Base-by-base conservation (phyloP, 2,113 vertebrate genomes). In the Pangasianodon gigas region DNA sequence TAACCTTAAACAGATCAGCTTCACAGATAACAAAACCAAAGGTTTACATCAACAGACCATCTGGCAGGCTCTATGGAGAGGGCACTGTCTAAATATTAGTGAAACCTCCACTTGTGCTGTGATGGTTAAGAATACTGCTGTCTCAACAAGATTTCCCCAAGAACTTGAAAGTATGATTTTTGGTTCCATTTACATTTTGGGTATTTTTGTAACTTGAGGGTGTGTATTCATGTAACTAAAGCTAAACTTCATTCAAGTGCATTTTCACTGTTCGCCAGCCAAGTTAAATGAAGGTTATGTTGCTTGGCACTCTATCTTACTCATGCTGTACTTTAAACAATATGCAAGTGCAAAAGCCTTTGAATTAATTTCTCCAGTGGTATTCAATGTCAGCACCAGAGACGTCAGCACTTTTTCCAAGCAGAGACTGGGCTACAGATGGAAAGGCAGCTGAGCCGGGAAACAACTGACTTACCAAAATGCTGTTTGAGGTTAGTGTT, bases 281-380 rank as follows among this genome's bases (percentile, higher is more conserved):
- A 95, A 95, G 88, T 89, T 91, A 94, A 95, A 95, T 90, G 82
- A 88, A 91, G 88, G 85, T 91, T 94, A 92, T 93, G 91, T 93
- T 91, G 90, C 91, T 95, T 95, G 94, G 95, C 93, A 69, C 87
- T 79, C 86, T 46, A 24, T 80, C 85, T 88, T 92, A 90, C 91
- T 79, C 32, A 77, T 69, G 77, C 69, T 84, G 88, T 90, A 86
- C 81, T 92, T 91, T 74, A 89, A 91, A 89, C 52, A 24, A 87
- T 65, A 91, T 90, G 60, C 88, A 67, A 85, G 69, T 51, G 89
- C 82, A 85, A 89, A 91, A 60, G 81, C 88, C 89, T 89, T 84
- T 87, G 56, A 91, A 88, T 89, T 91, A 89, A 91, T 88, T 84
- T 89, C 85, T 81, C 65, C 86, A 86, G 82, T 13, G 89, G 51